Evolutionary conservation across 2,797 vertebrate species (phyloP), one percentile per base, ranked within the genome.

Genomic region (Steatocranus sp.): DNA sequence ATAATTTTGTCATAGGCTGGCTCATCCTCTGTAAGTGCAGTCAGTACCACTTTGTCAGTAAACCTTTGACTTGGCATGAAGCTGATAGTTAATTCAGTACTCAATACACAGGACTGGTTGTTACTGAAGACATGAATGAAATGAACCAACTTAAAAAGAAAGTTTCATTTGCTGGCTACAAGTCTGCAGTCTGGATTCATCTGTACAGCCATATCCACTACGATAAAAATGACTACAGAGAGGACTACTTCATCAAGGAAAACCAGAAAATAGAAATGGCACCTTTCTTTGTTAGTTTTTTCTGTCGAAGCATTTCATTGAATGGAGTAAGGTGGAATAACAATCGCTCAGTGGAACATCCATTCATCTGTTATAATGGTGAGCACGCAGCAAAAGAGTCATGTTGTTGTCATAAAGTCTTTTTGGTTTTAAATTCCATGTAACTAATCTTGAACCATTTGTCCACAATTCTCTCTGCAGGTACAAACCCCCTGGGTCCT

Each of bases 81-180:
- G 36, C 36, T 41, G 3, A 0, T 15, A 0, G 0, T 11, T 43
- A 70, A 14, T 46, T 38, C 14, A 43, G 38, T 0, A 9, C 17
- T 34, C 0, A 11, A 6, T 43, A 43, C 20, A 68, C 8, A 11
- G 14, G 0, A 25, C 63, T 68, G 14, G 63, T 38, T 41, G 2
- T 7, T 25, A 43, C 20, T 5, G 20, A 17, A 68, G 14, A 68
- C 38, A 43, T 6, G 11, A 41, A 25, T 11, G 38, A 70, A 70
- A 46, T 46, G 14, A 27, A 11, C 38, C 23, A 3, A 46, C n/a
- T 70, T 70, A 11, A 70, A 25, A 70, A 17, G 4, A 27, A 10
- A 25, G 38, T 70, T 70, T 70, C 8, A 6, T 43, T 5, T 70
- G 23, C 14, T 70, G 23, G 15, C 27, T 0, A 46, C 14, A 70